Evolutionary conservation across 2,113 vertebrate genomes (phyloP), one percentile per base, ranked within the genome.

Genomic region (Rhinoderma darwinii): DNA sequence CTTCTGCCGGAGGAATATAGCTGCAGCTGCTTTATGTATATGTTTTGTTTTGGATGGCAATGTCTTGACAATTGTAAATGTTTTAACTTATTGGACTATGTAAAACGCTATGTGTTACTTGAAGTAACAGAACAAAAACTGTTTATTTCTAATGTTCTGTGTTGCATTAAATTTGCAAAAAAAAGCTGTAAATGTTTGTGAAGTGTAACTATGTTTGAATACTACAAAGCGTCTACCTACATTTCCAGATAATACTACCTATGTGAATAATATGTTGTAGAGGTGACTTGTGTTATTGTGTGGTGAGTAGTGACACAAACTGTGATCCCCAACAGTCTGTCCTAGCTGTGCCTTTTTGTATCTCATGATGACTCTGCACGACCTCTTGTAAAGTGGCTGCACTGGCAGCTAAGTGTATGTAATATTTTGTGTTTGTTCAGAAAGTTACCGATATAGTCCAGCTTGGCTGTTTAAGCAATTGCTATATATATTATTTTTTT

Each of bases 11-110:
- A 68, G 80, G 77, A 81, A 81, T 80, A 96, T 96, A 93, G 94
- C 94, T 95, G 95, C 92, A 94, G 92, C 92, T 93, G 93, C 94
- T 96, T 96, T 92, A 83, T 96, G 95, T 98, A 97, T 95, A 97
- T 95, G 94, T 96, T 94, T 96, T 96, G 88, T 96, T 96, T 86
- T 94, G 94, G 92, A 95, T 95, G 96, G 95, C 94, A 95, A 97
- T 97, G 95, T 95, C 93, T 95, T 95, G 94, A 94, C 93, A 94
- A 93, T 94, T 81, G 35, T 96, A 95, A 95, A 95, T 96, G 96
- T 97, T 95, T 97, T 98, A 98, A 98, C 95, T 98, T 96, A 98
- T 98, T 98, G 96, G 96, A 95, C 94, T 95, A 95, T 95, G 93
- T 87, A 87, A 96, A 93, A 92, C 94, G 91, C 95, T 94, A 92